phyloP scores from a whole-genome alignment of 64 coral and sea anemone genomes.

The Platygyra sinensis region DNA sequence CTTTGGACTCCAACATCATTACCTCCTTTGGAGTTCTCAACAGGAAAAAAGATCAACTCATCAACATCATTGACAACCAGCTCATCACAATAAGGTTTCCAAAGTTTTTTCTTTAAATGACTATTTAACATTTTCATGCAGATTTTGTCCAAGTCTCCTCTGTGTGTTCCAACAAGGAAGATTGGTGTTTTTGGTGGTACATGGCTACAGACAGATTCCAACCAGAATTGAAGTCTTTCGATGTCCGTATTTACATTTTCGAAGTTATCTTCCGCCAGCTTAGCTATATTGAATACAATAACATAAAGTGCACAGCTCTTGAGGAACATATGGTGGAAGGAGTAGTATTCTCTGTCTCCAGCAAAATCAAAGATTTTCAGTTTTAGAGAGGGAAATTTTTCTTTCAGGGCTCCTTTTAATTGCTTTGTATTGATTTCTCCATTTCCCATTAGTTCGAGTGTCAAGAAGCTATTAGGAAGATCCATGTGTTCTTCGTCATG shows the following conservation, averaged over 20 bases:
- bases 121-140: slow-evolving; percentile 1
- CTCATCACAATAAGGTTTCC: slow-evolving; percentile 35
- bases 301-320: no score
- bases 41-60: slow-evolving; percentile 52
- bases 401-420: slow-evolving; percentile 18
- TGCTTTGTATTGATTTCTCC: background rate
- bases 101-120: slow-evolving; percentile 37
- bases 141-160: slow-evolving; percentile 3
- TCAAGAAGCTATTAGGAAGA: background rate
- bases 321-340: no score
- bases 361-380: slow-evolving; percentile 74
- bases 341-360: no score
- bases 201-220: slow-evolving; percentile 58
- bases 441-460: slow-evolving; percentile 33
- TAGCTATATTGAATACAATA: slow-evolving; percentile 62
- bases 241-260: background rate
- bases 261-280: slow-evolving; percentile 6
- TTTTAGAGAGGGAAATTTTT: slow-evolving; percentile 41
- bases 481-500: background rate
- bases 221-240: slow-evolving; percentile 63
- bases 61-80: slow-evolving; percentile 39
- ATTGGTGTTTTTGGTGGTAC: slow-evolving; percentile 40
- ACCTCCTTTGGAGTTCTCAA: slow-evolving; percentile 46
- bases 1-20: slow-evolving; percentile 39
- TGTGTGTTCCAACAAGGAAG: slow-evolving; percentile 77